Percentiles rank a stretch among this genome's conserved stretches.
Evolutionary conservation across 2,113 vertebrate genomes (phyloP).

Genomic region (Vimba vimba): DNA sequence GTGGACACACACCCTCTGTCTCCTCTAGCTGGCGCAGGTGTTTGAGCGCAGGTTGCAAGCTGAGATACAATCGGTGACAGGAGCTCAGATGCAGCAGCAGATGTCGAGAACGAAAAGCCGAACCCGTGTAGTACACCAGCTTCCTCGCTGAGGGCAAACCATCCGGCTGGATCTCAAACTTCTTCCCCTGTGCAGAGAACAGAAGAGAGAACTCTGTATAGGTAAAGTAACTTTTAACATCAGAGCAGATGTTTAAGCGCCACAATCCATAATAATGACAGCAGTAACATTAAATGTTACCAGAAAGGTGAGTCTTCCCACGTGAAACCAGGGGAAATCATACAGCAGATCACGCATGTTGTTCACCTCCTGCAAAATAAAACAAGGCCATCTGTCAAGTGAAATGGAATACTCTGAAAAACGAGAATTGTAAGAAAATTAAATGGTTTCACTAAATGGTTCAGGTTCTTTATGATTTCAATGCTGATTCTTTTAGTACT

Average conservation of each 20-base stretch:
- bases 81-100: conserved; percentile 85
- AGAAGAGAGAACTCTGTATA: not conserved
- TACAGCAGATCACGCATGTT: conserved; percentile 82
- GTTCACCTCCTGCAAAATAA: conserved; percentile 80
- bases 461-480: not conserved
- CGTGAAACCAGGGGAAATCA: conserved; percentile 87
- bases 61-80: conserved; percentile 85
- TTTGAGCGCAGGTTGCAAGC: conserved; percentile 81
- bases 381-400: conserved; percentile 42
- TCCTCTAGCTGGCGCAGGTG: conserved; percentile 84
- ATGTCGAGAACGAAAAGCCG: conserved; percentile 83
- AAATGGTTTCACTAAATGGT: not conserved
- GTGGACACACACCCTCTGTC: conserved; percentile 76
- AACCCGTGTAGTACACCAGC: conserved; percentile 86
- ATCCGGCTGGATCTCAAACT: conserved; percentile 89
- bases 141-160: conserved; percentile 87
- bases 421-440: not conserved
- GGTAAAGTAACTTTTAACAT: not conserved
- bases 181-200: conserved; percentile 80
- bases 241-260: not conserved
- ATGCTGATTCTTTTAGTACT: not conserved
- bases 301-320: conserved; percentile 88
- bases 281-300: conserved; percentile 68
- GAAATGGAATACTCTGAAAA: not conserved
- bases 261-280: not conserved